Conservation (phyloP, 2,113 vertebrate genomes). For the Numida meleagris region DNA sequence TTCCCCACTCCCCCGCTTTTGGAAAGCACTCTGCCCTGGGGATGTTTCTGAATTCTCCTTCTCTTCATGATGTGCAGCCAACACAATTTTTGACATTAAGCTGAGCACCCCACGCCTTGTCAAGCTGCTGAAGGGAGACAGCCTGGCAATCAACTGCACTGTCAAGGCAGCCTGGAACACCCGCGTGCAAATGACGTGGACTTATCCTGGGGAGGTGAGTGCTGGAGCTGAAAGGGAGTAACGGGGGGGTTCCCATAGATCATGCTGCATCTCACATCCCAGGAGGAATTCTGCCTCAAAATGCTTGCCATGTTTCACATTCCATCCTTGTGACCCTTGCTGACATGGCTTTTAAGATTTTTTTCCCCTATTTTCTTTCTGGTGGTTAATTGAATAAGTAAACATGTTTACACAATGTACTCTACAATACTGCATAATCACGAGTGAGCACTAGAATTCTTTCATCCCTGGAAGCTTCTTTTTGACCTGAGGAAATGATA, state of each 20-base stretch:
- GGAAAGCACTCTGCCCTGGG: not conserved
- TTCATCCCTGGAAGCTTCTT: conserved; percentile 50
- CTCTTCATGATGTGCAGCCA: conserved; percentile 74
- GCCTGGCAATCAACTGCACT: conserved; percentile 87
- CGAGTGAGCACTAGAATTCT: not conserved
- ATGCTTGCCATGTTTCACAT: not conserved
- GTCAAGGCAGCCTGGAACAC: conserved; percentile 88
- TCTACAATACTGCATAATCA: conserved; percentile 37
- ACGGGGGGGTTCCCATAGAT: not conserved
- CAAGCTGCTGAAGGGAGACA: conserved; percentile 80
- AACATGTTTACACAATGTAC: conserved; percentile 39
- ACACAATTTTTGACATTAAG: conserved; percentile 84
- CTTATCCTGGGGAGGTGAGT: conserved; percentile 90
- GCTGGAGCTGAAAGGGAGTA: not conserved
- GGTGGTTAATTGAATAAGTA: conserved; percentile 36
- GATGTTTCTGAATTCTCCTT: not conserved
- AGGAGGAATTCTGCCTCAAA: not conserved
- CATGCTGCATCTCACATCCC: not conserved
- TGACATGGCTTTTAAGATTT: conserved; percentile 49
- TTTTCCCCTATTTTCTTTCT: conserved; percentile 23
- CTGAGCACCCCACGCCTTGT: conserved; percentile 82
- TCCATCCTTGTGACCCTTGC: conserved; percentile 14
- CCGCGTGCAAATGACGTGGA: conserved; percentile 91
- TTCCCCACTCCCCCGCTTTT: fast-evolving
- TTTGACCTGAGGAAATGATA: conserved; percentile 11